Conservation (phyloP, 2,797 vertebrate species). For the Chromobotia macracanthus region DNA sequence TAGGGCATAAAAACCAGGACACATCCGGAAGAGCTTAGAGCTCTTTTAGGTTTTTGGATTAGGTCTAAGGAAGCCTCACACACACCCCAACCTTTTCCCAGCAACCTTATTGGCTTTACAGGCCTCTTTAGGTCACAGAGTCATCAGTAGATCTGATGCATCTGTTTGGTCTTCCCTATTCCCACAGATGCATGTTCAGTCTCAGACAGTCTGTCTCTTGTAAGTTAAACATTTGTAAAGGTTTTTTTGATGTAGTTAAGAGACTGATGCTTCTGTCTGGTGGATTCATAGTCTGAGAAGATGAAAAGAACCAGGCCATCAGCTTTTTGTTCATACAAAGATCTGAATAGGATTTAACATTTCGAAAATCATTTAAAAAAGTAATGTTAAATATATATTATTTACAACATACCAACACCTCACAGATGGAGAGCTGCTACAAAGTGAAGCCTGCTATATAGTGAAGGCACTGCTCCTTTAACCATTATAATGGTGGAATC, state of each 20-base stretch:
- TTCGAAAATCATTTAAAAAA: too few species aligned
- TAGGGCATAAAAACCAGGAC: not conserved
- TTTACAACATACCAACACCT: too few species aligned
- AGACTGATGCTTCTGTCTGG: not conserved
- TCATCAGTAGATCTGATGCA: not conserved
- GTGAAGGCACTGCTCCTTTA: not conserved
- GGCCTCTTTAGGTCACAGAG: constrained; percentile 16
- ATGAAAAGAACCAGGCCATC: too few species aligned
- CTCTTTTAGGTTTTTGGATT: not conserved
- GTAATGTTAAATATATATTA: too few species aligned
- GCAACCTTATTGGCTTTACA: constrained; percentile 27
- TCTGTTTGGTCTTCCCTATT: constrained; percentile 5
- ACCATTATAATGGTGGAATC: not conserved
- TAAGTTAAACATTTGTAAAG: not conserved
- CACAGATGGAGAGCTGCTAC: too few species aligned
- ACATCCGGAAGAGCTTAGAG: constrained; percentile 10
- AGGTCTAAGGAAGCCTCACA: not conserved
- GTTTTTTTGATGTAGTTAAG: not conserved
- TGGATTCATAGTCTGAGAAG: too few species aligned
- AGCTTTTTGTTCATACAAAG: too few species aligned
- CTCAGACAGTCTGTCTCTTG: not conserved
- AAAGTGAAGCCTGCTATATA: not conserved
- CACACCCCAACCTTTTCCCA: not conserved
- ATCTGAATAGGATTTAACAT: too few species aligned
- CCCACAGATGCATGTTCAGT: not conserved